Evolutionary conservation across 35 echinoderm and acorn worm species (phyloP), one percentile per base, ranked within the genome.

Genomic region (Heliocidaris tuberculata): DNA sequence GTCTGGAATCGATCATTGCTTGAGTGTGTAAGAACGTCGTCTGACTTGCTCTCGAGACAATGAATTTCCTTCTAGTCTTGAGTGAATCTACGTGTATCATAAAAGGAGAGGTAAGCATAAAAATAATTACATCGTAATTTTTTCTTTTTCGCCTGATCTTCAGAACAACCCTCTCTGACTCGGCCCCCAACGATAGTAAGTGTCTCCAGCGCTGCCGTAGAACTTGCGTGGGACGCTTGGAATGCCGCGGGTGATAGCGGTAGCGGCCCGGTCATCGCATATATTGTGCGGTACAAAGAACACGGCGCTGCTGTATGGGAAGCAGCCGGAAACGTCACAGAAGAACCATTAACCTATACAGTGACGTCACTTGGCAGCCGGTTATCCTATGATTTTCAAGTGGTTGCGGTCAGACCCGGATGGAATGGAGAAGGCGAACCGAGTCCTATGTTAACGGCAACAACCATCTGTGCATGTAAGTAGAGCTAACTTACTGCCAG

Each of bases 321-420:
- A n/a, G 27, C 27, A 2, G 50, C 91, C 13, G 91, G 50, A 15
- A 59, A 49, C 91, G 91, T 93, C 47, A 93, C 91, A 59, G 31
- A 49, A 93, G 11, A 24, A 93, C 91, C 91, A 16, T 59, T 93
- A 24, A 93, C 91, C 91, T 59, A 8, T 49, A 59, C 29, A 49
- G 91, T 93, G 91, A 59, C 47, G n/a, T 31, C 91, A 93, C 91
- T 93, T 12, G 27, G 11, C 2, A 93, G 91, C 91, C 91, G 49
- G 48, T 4, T 56, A 59, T 29, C 29, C n/a, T 93, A 93, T 54
- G 91, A 93, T 2, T 93, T 93, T 7, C 31, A 32, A 13, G 91
- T 93, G 91, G 91, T 93, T 31, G 91, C 91, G 0, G 50, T 93
- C 13, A 16, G 91, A 21, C 91, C 91, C 29, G 91, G 91, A n/a